Evolutionary conservation across 2,888 invertebrate genomes (phyloP), one percentile per base, ranked within the genome.

Genomic region (Leptarthrus brevirostris): DNA sequence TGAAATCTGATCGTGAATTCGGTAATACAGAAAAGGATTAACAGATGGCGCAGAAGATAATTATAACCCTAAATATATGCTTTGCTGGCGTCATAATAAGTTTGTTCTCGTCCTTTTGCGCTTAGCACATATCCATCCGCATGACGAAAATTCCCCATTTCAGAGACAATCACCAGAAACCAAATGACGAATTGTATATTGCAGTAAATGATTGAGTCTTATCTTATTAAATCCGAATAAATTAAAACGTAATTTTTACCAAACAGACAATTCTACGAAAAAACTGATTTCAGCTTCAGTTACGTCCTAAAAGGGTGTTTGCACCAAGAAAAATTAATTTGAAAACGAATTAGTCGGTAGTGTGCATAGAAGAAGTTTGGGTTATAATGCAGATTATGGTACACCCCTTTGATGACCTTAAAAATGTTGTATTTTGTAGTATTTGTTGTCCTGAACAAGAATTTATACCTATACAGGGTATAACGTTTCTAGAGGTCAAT

Each of bases 121-220:
- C n/a, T 30, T 30, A 30, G 8, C 30, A 30, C 30, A 30, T 30
- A 30, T 52, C n/a, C 5, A 18, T 49, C 49, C 49, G 49, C 49
- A 20, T 49, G 49, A 14, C 49, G 16, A 49, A 49, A 49, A 49
- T 49, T 20, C 49, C 16, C 18, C 52, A 52, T 52, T 52, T 52
- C 52, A 52, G 1, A 52, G 8, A 16, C 52, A 52, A 3, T 52
- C 16, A 52, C 14, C 1, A 52, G 6, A 16, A n/a, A 18, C 22
- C 52, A 52, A 47, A 47, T 47, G 47, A 47, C 47, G 16, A 47
- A 16, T 52, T 52, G 52, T 52, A 52, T 18, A 52, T 52, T 52
- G 52, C 52, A 52, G 49, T 49, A 30, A 53, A 53, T 24, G 8
- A 20, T 53, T 30, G 18, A 20, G 20, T 22, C n/a, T 53, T 53